Evolutionary conservation across 2,888 invertebrate species (phyloP).

Genomic region (Dolichomitus sp.): DNA sequence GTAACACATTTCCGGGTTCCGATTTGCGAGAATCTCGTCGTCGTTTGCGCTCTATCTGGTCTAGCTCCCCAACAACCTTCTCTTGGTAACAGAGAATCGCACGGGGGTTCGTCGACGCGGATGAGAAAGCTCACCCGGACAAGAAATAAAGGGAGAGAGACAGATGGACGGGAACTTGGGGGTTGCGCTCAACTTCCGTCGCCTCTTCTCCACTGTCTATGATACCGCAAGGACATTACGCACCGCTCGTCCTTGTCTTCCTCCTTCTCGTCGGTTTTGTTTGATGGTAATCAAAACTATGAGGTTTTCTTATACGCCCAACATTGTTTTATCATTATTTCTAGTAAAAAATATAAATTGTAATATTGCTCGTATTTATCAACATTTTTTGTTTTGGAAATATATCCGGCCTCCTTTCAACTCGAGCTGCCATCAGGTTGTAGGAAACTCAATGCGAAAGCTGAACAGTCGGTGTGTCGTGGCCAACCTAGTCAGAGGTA

Average conservation of each 20-base stretch:
- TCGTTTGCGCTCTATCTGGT: conserved; percentile 59
- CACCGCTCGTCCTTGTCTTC: conserved; percentile 32
- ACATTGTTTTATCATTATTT: background rate
- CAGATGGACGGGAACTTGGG: conserved; percentile 46
- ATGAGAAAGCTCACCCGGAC: conserved; percentile 55
- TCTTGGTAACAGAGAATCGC: conserved; percentile 40
- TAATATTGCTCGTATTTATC: background rate
- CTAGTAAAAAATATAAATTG: background rate
- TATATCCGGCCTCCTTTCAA: background rate
- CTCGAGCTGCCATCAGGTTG: conserved; percentile 46
- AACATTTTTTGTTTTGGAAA: background rate
- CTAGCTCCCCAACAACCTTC: conserved; percentile 41
- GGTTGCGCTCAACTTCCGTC: conserved; percentile 66
- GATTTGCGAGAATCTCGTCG: conserved; percentile 76
- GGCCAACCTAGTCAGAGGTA: conserved; percentile 82
- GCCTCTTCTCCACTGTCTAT: conserved; percentile 48
- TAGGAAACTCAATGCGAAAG: conserved; percentile 75
- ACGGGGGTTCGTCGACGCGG: conserved; percentile 60
- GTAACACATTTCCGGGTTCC: conserved; percentile 87
- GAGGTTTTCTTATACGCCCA: background rate
- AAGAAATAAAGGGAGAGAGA: conserved; percentile 32
- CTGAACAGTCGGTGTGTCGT: conserved; percentile 81
- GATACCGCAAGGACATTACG: conserved; percentile 64
- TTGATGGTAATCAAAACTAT: conserved; percentile 14
- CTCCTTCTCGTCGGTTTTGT: conserved; percentile 36